Conservation (phyloP, 2,888 invertebrate genomes). For the Cabera pusaria region DNA sequence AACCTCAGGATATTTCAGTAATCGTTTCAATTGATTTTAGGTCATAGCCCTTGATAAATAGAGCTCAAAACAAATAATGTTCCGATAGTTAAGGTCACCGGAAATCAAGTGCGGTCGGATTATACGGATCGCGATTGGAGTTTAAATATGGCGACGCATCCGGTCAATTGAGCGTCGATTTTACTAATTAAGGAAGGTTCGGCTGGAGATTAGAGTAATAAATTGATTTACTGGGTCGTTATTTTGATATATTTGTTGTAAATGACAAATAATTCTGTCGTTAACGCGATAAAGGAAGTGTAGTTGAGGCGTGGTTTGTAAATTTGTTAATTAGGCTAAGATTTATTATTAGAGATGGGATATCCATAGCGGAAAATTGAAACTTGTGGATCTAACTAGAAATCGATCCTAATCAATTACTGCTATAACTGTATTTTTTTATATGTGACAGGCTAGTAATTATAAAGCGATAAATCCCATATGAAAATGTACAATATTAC, state of each 20-base stretch:
- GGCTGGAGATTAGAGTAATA: constrained; percentile 22
- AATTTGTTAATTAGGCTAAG: background rate
- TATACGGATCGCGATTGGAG: constrained; percentile 67
- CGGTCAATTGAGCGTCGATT: constrained; percentile 50
- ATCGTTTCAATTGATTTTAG: constrained; percentile 33
- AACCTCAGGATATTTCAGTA: constrained; percentile 25
- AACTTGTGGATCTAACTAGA: too few species aligned
- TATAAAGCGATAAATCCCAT: too few species aligned
- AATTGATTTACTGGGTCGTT: constrained; percentile 22
- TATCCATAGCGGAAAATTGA: too few species aligned
- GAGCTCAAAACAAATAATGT: constrained; percentile 25
- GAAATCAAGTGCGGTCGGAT: constrained; percentile 66
- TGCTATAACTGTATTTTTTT: too few species aligned
- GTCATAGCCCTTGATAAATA: constrained; percentile 30
- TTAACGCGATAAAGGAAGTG: constrained; percentile 5
- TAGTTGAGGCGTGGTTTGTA: background rate
- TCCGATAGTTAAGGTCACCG: constrained; percentile 53
- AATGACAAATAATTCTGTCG: constrained; percentile 9
- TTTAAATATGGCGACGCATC: constrained; percentile 63
- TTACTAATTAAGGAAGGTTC: constrained; percentile 38
- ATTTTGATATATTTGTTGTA: constrained; percentile 9
- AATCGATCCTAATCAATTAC: too few species aligned
- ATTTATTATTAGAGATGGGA: background rate
- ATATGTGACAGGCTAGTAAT: too few species aligned
- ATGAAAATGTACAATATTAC: too few species aligned